A percentile compares a stretch with the other conserved stretches of the same genome.
phyloP scores from a whole-genome alignment of 1,140 invertebrate genomes.

The Helicoverpa armigera region DNA sequence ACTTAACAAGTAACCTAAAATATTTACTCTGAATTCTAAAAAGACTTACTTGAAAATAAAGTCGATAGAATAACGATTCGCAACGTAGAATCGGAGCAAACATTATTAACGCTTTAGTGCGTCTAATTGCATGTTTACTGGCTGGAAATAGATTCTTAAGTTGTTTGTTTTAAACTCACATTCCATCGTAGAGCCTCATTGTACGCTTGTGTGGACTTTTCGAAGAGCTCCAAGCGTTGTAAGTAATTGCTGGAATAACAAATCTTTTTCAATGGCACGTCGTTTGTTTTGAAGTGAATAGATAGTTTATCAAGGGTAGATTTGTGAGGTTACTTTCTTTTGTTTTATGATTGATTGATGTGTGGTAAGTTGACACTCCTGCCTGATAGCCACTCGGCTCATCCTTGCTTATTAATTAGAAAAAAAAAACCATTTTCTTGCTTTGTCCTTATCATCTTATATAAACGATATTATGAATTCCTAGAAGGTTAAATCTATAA shows the following conservation, averaged over 20 bases:
- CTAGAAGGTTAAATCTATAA: too few species aligned
- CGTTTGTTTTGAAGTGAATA: neutral
- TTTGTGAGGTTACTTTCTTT: neutral
- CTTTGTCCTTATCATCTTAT: too few species aligned
- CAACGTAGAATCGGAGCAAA: conserved; percentile 28
- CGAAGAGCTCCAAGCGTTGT: conserved; percentile 79
- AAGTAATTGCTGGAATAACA: conserved; percentile 76
- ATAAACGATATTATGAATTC: too few species aligned
- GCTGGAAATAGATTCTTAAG: conserved; percentile 52
- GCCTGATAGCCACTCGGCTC: too few species aligned
- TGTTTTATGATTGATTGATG: neutral
- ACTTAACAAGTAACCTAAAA: too few species aligned
- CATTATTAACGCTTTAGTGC: conserved; percentile 39
- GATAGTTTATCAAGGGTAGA: neutral
- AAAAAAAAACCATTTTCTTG: too few species aligned
- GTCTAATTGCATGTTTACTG: conserved; percentile 62
- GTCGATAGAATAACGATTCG: neutral
- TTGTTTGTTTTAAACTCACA: conserved; percentile 68
- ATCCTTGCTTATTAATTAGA: too few species aligned
- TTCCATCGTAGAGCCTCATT: conserved; percentile 81
- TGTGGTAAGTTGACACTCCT: too few species aligned
- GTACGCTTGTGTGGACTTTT: conserved; percentile 81
- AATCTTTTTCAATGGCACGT: neutral
- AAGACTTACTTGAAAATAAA: neutral
- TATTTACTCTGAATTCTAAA: too few species aligned